Evolutionary conservation across 2,113 vertebrate genomes (phyloP).

Genomic region (Tiliqua scincoides): DNA sequence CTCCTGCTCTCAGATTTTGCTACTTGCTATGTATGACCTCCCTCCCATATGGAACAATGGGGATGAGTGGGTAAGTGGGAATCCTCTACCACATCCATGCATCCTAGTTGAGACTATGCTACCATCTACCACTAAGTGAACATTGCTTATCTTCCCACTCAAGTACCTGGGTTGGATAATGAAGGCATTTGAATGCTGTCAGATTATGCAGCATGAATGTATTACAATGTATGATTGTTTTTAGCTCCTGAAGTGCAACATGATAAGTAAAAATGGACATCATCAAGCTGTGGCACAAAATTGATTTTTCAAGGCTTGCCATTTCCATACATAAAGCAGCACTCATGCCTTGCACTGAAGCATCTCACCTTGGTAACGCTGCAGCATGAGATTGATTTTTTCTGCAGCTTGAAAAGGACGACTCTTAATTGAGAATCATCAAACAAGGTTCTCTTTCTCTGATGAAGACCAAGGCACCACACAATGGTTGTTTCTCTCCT

Average conservation of each 20-base stretch:
- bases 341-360: constrained; percentile 43
- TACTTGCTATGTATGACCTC: not conserved
- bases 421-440: constrained; percentile 46
- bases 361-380: constrained; percentile 42
- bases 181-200: constrained; percentile 17
- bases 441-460: constrained; percentile 32
- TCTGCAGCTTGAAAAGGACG: constrained; percentile 54
- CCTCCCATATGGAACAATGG: not conserved
- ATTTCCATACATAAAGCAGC: constrained; percentile 49
- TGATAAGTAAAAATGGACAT: constrained; percentile 54
- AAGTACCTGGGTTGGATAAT: constrained; percentile 8
- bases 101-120: not conserved
- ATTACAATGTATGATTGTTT: constrained; percentile 38
- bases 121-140: not conserved
- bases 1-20: not conserved
- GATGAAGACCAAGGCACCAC: constrained; percentile 3
- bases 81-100: not conserved
- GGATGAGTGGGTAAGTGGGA: not conserved
- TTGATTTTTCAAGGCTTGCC: constrained; percentile 56
- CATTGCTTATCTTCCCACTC: not conserved
- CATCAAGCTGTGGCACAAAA: constrained; percentile 52
- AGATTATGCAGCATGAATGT: constrained; percentile 30
- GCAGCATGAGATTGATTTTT: constrained; percentile 58
- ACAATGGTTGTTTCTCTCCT: not conserved
- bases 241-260: constrained; percentile 44